Evolutionary conservation across 2,888 invertebrate genomes (phyloP).

Genomic region (Ypsolopha sequella): DNA sequence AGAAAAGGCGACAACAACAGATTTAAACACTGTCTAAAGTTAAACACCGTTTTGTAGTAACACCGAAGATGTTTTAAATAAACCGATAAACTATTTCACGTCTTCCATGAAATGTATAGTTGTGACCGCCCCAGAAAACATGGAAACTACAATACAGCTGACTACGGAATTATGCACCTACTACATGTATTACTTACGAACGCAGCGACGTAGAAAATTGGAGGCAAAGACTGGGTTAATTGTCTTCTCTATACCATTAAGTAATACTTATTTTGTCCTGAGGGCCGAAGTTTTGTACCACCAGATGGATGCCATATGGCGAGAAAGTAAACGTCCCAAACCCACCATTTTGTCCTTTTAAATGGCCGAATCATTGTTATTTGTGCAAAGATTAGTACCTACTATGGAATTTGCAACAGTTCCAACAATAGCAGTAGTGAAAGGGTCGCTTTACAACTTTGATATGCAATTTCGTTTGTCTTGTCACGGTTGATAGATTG

Average conservation of each 20-base stretch:
- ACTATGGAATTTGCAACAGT: not conserved
- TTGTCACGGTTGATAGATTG: not conserved
- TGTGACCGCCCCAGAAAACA: too few relatives aligned
- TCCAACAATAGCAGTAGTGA: not conserved
- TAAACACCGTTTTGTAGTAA: too few relatives aligned
- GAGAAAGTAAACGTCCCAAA: slow-evolving; percentile 7
- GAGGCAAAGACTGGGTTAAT: slow-evolving; percentile 5
- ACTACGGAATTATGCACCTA: too few relatives aligned
- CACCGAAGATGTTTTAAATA: too few relatives aligned
- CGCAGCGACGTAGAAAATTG: slow-evolving; percentile 32
- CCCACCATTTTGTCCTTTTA: not conserved
- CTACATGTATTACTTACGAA: slow-evolving; percentile 3
- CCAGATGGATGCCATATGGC: slow-evolving; percentile 58
- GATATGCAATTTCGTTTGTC: not conserved
- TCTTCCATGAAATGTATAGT: too few relatives aligned
- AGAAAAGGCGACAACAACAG: too few relatives aligned
- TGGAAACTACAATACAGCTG: too few relatives aligned
- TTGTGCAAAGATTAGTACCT: not conserved
- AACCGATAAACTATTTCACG: too few relatives aligned
- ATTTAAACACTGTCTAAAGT: too few relatives aligned
- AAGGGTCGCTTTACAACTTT: not conserved
- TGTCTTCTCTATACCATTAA: slow-evolving; percentile 10
- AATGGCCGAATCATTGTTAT: not conserved
- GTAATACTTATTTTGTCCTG: slow-evolving; percentile 3
- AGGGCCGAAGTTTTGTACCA: slow-evolving; percentile 13